Percentiles rank a stretch among this genome's conserved stretches.
phyloP scores from a whole-genome alignment of 2,888 invertebrate species.

The Orthonychiurus folsomi region DNA sequence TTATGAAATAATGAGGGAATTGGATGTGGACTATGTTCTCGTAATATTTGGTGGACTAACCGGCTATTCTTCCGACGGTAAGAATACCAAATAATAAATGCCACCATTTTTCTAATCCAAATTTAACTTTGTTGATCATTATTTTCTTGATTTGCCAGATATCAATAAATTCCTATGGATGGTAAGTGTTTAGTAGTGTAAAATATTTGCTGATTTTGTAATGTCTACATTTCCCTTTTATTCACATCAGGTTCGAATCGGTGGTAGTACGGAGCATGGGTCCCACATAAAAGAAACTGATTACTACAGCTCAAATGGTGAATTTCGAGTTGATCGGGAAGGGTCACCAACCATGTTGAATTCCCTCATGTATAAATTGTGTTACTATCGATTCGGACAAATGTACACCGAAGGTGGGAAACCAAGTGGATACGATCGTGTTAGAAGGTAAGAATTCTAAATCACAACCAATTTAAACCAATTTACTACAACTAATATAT shows the following conservation, averaged over 20 bases:
- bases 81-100: too few species aligned
- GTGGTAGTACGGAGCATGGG: conserved; percentile 89
- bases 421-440: conserved; percentile 84
- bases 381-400: conserved; percentile 94
- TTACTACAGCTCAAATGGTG: conserved; percentile 91
- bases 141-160: conserved; percentile 50
- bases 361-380: conserved; percentile 99
- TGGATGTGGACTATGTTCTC: conserved; percentile 95
- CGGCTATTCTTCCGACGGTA: conserved; percentile 94
- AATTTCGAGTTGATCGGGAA: conserved; percentile 91
- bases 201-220: conserved; percentile 96
- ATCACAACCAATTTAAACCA: too few species aligned
- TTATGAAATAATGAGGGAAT: conserved; percentile 92
- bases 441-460: too few species aligned
- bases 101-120: not conserved
- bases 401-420: conserved; percentile 89
- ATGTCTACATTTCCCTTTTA: too few species aligned
- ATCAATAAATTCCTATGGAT: conserved; percentile 99
- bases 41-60: conserved; percentile 98
- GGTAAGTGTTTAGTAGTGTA: too few species aligned
- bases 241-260: too few species aligned
- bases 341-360: conserved; percentile 85
- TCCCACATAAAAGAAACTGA: conserved; percentile 92
- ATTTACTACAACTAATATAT: too few species aligned
- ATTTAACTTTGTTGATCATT: conserved; percentile 7